Evolutionary conservation across 2,113 vertebrate species (phyloP).

Genomic region (Lepisosteus osseus): DNA sequence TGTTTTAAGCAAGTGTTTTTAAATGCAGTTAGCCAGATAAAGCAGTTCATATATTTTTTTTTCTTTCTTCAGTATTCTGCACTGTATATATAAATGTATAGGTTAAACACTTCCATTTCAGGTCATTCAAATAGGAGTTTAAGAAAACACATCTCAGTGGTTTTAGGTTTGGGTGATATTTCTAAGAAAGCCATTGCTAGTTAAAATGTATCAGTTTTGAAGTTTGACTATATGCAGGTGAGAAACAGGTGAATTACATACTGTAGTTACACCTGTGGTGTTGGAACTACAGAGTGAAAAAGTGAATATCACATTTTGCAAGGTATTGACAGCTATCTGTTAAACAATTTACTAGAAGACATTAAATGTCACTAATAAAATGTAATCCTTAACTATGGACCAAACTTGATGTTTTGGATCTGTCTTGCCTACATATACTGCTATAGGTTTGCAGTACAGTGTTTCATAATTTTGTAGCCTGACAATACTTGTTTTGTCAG

Average conservation of each 20-base stretch:
- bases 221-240: slow-evolving; percentile 14
- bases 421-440: slow-evolving; percentile 75
- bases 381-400: slow-evolving; percentile 54
- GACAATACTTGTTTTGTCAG: slow-evolving; percentile 80
- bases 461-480: slow-evolving; percentile 79
- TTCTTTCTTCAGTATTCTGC: slow-evolving; percentile 41
- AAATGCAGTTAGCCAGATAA: slow-evolving; percentile 70
- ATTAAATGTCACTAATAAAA: slow-evolving; percentile 36
- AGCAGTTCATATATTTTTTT: slow-evolving; percentile 31
- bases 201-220: neutral
- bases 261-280: neutral
- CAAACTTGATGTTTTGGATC: slow-evolving; percentile 69
- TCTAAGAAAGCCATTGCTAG: slow-evolving; percentile 16
- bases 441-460: slow-evolving; percentile 66
- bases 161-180: slow-evolving; percentile 25
- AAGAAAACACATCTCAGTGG: slow-evolving; percentile 43
- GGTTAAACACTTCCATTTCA: slow-evolving; percentile 56
- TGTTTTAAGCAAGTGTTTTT: slow-evolving; percentile 68
- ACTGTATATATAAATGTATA: slow-evolving; percentile 65
- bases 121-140: slow-evolving; percentile 41
- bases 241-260: slow-evolving; percentile 8
- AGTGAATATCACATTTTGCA: slow-evolving; percentile 18
- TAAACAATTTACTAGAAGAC: slow-evolving; percentile 45
- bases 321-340: slow-evolving; percentile 47
- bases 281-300: slow-evolving; percentile 15